Percentiles rank a stretch among this genome's conserved stretches.
phyloP scores from a whole-genome alignment of 64 coral and sea anemone species.

The Astreopora myriophthalma region DNA sequence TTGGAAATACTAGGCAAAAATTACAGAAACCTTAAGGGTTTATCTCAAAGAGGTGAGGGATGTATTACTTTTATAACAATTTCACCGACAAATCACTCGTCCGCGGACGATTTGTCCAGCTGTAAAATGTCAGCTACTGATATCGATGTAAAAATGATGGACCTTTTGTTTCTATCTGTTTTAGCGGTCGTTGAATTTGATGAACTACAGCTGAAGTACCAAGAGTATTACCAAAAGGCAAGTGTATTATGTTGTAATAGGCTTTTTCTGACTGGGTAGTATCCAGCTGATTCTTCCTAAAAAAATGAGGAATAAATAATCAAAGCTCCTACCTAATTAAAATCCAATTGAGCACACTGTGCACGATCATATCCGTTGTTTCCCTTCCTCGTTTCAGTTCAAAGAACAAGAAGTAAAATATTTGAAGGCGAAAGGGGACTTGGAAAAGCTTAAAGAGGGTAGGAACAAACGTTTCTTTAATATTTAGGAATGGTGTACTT shows the following conservation, averaged over 20 bases:
- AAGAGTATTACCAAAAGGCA: slow-evolving; percentile 63
- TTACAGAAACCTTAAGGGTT: slow-evolving; percentile 32
- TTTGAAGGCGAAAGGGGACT: slow-evolving; percentile 62
- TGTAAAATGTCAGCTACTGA: background rate
- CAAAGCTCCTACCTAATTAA: background rate
- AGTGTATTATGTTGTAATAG: background rate
- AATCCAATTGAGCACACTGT: background rate
- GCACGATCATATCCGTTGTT: background rate
- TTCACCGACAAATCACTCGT: background rate
- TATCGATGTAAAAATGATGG: background rate
- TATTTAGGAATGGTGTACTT: background rate
- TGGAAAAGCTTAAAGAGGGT: slow-evolving; percentile 71
- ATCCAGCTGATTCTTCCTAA: slow-evolving; percentile 19
- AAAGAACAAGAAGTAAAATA: slow-evolving; percentile 45
- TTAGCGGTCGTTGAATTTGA: slow-evolving; percentile 67
- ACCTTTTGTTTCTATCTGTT: background rate
- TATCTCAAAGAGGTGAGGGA: slow-evolving; percentile 41
- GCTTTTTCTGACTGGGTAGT: background rate
- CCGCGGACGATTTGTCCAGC: background rate
- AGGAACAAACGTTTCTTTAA: background rate
- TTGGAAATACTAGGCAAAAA: slow-evolving; percentile 25
- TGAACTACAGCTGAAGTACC: slow-evolving; percentile 41
- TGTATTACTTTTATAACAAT: background rate
- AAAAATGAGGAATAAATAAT: background rate
- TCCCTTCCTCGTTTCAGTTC: background rate